Evolutionary conservation across 2,888 invertebrate species (phyloP), one percentile per base, ranked within the genome.

Genomic region (Parascotia fuliginaria): DNA sequence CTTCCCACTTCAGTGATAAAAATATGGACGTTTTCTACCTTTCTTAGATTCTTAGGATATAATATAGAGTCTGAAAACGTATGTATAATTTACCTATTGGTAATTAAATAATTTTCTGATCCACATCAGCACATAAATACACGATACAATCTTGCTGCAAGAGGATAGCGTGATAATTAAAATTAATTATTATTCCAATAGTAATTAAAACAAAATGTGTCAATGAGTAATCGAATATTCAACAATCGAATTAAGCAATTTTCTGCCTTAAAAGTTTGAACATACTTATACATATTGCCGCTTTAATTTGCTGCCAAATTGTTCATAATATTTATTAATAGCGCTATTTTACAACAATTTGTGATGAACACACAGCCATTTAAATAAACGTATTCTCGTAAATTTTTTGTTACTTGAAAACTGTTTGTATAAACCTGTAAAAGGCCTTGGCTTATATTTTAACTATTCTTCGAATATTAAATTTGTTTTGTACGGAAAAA

Each of bases 391-490:
- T 24, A 24, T 7, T 9, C 7, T 6, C 3, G 7, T 1, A 6
- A 24, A 6, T 7, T 6, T 31, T 13, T 31, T 7, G 13, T 31
- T 13, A 0, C 5, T 13, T 31, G 31, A 1, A 28, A 39, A 39
- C 39, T 13, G 13, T 14, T 39, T 1, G 9, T 19, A 15, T 32
- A 33, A 34, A n/a, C 24, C 24, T 12, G 9, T 9, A 31, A 33
- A 32, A 24, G 13, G 14, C 24, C 27, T 16, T 34, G 27, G n/a
- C 34, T n/a, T 15, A 42, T 16, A 42, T 27, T 42, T 24, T 24
- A 41, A n/a, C n/a, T 31, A 33, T 12, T 33, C 32, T 13, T 24
- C 22, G 40, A 31, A 41, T 31, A 24, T 38, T 24, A 38, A 41
- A 31, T 27, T 41, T 31, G 6, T 13, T 41, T 19, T 29, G 12